phyloP scores from a whole-genome alignment of 2,113 vertebrate species.

The Chionodraco myersi region DNA sequence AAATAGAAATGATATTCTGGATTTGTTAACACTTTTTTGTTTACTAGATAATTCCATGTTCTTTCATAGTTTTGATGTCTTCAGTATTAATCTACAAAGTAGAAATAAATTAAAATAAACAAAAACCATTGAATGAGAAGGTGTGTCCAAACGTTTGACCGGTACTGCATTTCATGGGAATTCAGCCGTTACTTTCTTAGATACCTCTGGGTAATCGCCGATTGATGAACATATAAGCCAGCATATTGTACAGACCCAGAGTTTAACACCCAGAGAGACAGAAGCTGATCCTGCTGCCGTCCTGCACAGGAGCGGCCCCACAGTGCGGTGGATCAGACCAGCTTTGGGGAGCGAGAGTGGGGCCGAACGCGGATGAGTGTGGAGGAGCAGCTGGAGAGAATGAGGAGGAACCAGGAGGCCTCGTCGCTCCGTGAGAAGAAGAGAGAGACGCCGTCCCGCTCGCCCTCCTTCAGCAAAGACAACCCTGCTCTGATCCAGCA shows the following conservation, averaged over 20 bases:
- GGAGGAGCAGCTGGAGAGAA: conserved; percentile 95
- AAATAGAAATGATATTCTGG: no score
- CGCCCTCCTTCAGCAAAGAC: conserved; percentile 84
- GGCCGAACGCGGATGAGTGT: conserved; percentile 91
- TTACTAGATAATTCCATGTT: no score
- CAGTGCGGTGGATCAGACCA: conserved; percentile 90
- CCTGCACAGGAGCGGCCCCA: conserved; percentile 88
- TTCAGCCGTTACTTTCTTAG: no score
- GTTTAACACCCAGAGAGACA: not conserved
- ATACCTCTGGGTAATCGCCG: no score
- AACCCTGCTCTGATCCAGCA: conserved; percentile 80
- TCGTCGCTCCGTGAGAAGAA: conserved; percentile 89
- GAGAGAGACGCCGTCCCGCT: conserved; percentile 86
- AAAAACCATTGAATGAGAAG: no score
- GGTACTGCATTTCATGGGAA: no score
- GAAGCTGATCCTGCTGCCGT: not conserved
- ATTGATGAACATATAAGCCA: no score
- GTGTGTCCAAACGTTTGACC: no score
- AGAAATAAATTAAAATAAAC: no score
- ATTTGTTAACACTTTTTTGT: no score
- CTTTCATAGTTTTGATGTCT: no score
- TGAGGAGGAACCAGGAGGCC: conserved; percentile 92
- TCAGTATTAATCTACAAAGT: no score
- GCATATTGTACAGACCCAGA: not conserved
- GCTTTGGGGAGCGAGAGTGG: conserved; percentile 87